Conservation (phyloP, 2,113 vertebrate species). For the Seriola dumerili region DNA sequence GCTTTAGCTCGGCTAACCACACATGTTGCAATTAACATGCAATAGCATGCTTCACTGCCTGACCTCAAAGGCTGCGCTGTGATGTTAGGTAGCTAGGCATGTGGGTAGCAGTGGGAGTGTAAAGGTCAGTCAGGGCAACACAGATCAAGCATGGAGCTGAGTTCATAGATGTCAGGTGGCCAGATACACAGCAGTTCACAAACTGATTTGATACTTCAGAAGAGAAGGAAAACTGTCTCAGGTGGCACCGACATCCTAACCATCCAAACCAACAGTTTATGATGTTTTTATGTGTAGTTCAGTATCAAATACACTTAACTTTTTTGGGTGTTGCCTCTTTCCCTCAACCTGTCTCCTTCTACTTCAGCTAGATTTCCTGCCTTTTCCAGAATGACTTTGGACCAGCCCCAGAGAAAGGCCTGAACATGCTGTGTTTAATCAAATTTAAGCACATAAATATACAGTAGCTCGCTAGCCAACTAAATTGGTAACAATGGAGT, state of each 20-base stretch:
- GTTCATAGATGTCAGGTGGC: conserved; percentile 61
- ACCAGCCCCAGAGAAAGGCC: conserved; percentile 30
- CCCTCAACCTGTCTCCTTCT: conserved; percentile 5
- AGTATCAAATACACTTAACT: conserved; percentile 5
- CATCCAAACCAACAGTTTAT: not conserved
- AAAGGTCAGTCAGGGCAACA: conserved; percentile 61
- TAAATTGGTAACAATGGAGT: conserved; percentile 36
- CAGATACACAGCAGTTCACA: conserved; percentile 23
- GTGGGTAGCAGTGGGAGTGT: conserved; percentile 60
- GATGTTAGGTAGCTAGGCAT: conserved; percentile 71
- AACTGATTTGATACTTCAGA: not conserved
- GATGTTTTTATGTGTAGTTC: not conserved
- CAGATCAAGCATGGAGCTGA: conserved; percentile 60
- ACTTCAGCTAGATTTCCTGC: conserved; percentile 6
- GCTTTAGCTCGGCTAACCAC: conserved; percentile 68
- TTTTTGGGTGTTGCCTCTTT: conserved; percentile 31
- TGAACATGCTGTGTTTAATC: conserved; percentile 59
- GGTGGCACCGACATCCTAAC: not conserved
- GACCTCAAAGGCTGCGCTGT: conserved; percentile 70
- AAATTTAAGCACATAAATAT: conserved; percentile 59
- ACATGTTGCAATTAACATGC: conserved; percentile 78
- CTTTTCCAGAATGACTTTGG: conserved; percentile 23
- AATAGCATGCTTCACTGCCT: conserved; percentile 57
- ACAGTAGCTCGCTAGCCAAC: conserved; percentile 42
- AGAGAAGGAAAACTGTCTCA: not conserved